phyloP scores from a whole-genome alignment of 2,888 invertebrate genomes.

The Netelia virgata region DNA sequence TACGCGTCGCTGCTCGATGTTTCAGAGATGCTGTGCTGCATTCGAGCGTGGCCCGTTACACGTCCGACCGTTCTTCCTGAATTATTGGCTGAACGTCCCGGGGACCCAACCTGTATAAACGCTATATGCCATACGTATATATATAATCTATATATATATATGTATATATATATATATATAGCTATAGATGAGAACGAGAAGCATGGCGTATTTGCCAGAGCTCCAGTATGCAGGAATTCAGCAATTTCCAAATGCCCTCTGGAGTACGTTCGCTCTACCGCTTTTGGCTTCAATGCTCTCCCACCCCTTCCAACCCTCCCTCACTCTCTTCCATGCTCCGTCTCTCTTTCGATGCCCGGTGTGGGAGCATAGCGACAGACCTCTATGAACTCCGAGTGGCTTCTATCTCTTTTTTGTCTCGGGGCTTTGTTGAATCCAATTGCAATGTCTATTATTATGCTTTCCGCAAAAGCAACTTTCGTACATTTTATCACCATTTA shows the following conservation, averaged over 20 bases:
- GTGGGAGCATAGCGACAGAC: conserved; percentile 24
- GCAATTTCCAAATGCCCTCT: conserved; percentile 65
- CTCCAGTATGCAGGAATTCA: conserved; percentile 63
- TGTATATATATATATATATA: neutral
- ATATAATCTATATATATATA: neutral
- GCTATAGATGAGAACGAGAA: conserved; percentile 42
- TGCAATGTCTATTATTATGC: conserved; percentile 11
- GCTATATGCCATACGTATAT: neutral
- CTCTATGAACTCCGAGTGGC: conserved; percentile 22
- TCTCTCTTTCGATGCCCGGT: conserved; percentile 38
- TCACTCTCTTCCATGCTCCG: conserved; percentile 19
- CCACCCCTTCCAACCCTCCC: conserved; percentile 25
- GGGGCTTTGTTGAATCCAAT: conserved; percentile 30
- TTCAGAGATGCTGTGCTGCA: conserved; percentile 62
- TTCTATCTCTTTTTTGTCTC: conserved; percentile 20
- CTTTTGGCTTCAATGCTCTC: conserved; percentile 53
- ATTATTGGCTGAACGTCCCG: conserved; percentile 63
- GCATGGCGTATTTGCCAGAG: conserved; percentile 60
- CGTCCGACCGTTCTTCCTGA: conserved; percentile 64
- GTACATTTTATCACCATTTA: conserved; percentile 3
- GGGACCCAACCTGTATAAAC: conserved; percentile 15
- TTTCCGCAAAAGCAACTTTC: conserved; percentile 1
- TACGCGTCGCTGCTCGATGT: conserved; percentile 40
- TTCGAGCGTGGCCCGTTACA: conserved; percentile 55
- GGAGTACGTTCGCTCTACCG: conserved; percentile 47